These are phyloP conservation scores for Promerops cafer DNA, from an alignment of 2,113 vertebrate genomes.

Conservation along the genomic window DNA sequence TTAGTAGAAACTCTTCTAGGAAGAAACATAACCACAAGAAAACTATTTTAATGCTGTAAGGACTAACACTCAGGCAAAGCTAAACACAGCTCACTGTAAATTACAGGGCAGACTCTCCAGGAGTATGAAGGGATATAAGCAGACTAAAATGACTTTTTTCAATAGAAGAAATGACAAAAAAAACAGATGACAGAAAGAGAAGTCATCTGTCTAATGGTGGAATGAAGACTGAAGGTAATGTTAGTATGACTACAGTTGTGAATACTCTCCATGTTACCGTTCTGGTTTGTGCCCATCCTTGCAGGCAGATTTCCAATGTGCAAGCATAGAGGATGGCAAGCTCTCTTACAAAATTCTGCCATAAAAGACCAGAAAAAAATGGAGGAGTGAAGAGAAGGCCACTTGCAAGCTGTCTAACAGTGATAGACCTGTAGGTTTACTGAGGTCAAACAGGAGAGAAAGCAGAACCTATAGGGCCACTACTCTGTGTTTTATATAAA, in stretches of 20 bases:
- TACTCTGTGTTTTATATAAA: not conserved
- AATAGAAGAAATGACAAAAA: not conserved
- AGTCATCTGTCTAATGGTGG: not conserved
- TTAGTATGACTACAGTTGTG: not conserved
- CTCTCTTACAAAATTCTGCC: not conserved
- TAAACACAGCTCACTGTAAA: conserved; percentile 35
- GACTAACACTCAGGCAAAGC: not conserved
- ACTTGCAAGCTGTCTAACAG: not conserved
- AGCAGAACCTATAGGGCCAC: not conserved
- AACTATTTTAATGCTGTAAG: conserved; percentile 15
- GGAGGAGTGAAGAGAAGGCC: not conserved
- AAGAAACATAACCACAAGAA: not conserved
- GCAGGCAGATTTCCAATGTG: not conserved
- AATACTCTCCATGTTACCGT: not conserved
- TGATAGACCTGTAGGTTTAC: not conserved
- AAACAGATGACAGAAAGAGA: not conserved
- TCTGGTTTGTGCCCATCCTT: not conserved
- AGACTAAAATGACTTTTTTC: not conserved
- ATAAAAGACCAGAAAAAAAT: not conserved
- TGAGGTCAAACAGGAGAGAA: not conserved
- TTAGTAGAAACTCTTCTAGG: not conserved
- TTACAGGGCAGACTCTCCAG: not conserved
- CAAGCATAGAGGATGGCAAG: not conserved
- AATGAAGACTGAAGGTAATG: not conserved
- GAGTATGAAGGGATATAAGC: not conserved